Evolutionary conservation across 2,888 invertebrate genomes (phyloP), one percentile per base, ranked within the genome.

Genomic region (Dynastes hyllus): DNA sequence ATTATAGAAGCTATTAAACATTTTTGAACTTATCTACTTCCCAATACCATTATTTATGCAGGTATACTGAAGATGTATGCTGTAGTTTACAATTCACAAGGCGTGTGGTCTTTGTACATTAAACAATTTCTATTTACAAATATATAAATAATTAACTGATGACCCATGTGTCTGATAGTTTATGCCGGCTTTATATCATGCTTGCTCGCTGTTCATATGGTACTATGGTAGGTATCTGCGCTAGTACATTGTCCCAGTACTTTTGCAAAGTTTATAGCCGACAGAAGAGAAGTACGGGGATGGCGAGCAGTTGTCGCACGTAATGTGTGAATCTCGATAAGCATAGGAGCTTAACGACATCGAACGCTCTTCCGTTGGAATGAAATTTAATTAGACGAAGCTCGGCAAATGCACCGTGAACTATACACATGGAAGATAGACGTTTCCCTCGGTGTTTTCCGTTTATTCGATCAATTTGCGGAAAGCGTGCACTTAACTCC

Each of bases 281-380:
- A 45, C 61, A 61, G 16, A n/a, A 73, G 11, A 37, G 37, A 8
- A 22, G 6, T 13, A 61, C 73, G 37, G 73, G 40, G 73, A 45
- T 61, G 73, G 73, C 16, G 61, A 58, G 58, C 58, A 61, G 58
- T 73, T 73, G 73, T 73, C 61, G 61, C 73, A 73, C 22, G 73
- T 61, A 73, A 61, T 61, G 73, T 73, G 73, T 73, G 73, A 73
- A 73, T 73, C 73, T 73, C 61, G 73, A 73, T 73, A 73, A 73
- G 61, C 73, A 61, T 22, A 37, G 71, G 1, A 11, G 58, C 61
- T 58, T 73, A 73, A 73, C 61, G 73, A 58, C 45, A 61, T 73
- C 73, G 22, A 61, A 61, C 27, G 61, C 40, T 27, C 6, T 58
- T 58, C 27, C 73, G 61, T 16, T 16, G 40, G 0, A 61, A 40